Conservation (phyloP, 2,113 vertebrate genomes). For the Opisthocomus hoazin region DNA sequence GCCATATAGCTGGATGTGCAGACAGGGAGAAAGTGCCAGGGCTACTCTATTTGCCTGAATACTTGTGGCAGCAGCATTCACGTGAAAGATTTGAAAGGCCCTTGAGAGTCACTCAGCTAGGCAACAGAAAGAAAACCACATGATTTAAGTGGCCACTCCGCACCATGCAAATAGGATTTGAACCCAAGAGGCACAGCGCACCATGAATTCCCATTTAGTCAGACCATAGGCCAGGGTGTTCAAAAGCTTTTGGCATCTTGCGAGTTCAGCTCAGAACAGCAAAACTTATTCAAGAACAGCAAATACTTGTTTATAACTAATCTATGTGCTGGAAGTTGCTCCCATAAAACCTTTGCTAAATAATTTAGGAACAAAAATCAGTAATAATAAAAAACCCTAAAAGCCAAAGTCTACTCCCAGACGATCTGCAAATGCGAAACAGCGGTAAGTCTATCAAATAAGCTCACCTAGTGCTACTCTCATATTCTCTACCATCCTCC, state of each 20-base stretch:
- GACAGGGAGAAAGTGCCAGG: background rate
- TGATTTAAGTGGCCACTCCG: background rate
- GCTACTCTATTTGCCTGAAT: background rate
- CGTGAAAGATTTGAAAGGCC: background rate
- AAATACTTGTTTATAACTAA: background rate
- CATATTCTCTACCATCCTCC: background rate
- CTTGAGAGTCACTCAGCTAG: background rate
- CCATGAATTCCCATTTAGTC: background rate
- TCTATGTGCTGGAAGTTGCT: background rate
- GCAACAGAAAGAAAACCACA: background rate
- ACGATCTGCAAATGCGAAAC: background rate
- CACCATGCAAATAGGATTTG: background rate
- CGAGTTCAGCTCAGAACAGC: background rate
- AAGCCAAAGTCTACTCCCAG: background rate
- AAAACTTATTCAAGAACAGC: background rate
- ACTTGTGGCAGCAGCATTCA: background rate
- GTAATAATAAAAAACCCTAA: background rate
- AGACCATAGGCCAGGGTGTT: background rate
- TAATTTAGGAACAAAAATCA: background rate
- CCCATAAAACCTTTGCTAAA: constrained; percentile 7
- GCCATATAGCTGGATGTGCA: accelerated
- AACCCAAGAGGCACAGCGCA: background rate
- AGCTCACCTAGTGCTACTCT: background rate
- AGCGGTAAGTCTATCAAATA: background rate
- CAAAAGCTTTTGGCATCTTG: background rate